A percentile compares a stretch with the other conserved stretches of the same genome.
Conservation (phyloP, 1,140 invertebrate species). For the Drosophila erecta region DNA sequence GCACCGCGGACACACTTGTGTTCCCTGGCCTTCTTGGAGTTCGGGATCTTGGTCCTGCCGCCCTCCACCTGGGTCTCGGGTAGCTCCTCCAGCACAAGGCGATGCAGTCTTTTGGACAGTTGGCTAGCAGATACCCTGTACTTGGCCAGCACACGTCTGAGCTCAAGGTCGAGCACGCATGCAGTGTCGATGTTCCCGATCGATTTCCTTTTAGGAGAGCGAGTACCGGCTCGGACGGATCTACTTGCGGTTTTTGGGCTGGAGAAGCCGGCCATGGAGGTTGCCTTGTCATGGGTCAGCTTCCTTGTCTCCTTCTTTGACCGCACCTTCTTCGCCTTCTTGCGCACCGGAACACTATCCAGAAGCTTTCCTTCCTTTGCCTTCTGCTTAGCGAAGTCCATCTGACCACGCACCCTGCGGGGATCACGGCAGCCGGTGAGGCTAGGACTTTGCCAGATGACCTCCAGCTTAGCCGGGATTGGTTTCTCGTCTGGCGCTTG, state of each 20-base stretch:
- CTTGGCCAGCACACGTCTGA: background rate
- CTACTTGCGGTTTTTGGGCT: background rate
- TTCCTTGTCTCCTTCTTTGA: background rate
- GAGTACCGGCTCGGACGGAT: too few relatives aligned
- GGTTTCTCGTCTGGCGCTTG: too few relatives aligned
- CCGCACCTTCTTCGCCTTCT: background rate
- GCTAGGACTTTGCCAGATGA: background rate
- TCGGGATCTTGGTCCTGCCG: too few relatives aligned
- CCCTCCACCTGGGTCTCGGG: too few relatives aligned
- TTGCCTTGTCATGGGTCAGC: background rate
- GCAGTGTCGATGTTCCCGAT: background rate
- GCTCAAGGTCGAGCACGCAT: background rate
- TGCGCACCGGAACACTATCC: background rate
- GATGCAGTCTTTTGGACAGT: background rate
- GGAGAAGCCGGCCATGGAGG: too few relatives aligned
- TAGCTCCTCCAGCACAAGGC: background rate
- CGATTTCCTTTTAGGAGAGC: too few relatives aligned
- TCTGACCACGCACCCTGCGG: background rate
- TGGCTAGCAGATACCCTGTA: background rate
- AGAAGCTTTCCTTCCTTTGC: background rate
- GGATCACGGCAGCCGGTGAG: background rate
- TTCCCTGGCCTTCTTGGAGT: background rate
- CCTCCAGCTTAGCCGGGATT: background rate
- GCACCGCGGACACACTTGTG: too few relatives aligned
- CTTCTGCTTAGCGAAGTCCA: background rate